These are phyloP conservation scores for Varecia variegata DNA, from an alignment of 2,797 vertebrate genomes.

Conservation along the genomic window DNA sequence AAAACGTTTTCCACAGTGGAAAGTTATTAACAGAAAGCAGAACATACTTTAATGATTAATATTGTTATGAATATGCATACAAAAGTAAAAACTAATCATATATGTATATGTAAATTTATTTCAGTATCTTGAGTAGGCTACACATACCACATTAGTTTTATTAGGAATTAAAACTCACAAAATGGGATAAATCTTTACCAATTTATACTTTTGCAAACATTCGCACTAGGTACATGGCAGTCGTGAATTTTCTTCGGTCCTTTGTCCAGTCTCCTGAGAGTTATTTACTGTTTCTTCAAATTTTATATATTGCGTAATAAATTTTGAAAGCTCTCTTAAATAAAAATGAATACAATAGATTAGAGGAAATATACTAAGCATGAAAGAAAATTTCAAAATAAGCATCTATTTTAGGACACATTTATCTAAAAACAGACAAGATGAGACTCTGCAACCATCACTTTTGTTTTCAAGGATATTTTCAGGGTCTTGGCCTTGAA, in stretches of 20 bases:
- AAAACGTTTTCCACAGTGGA: not conserved
- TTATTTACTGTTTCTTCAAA: not conserved
- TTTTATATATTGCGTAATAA: conserved; percentile 20
- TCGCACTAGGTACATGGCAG: fast-evolving
- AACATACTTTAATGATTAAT: not conserved
- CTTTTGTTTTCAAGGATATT: not conserved
- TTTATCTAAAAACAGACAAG: not conserved
- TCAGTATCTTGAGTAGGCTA: not conserved
- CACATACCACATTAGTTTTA: not conserved
- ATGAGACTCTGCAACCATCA: not conserved
- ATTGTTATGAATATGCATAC: no score
- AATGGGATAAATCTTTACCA: not conserved
- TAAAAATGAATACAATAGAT: not conserved
- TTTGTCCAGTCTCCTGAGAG: not conserved
- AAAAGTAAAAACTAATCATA: not conserved
- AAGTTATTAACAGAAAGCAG: conserved; percentile 16
- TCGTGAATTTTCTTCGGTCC: not conserved
- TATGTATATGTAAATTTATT: not conserved
- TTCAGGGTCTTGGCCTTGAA: not conserved
- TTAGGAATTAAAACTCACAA: not conserved
- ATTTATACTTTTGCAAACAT: not conserved
- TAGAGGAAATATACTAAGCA: not conserved
- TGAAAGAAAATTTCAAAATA: not conserved
- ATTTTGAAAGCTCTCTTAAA: conserved; percentile 51
- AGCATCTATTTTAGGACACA: not conserved